A percentile compares a stretch with the other conserved stretches of the same genome.
phyloP scores from a whole-genome alignment of 2,888 invertebrate genomes.

The Coecobrya sp. region DNA sequence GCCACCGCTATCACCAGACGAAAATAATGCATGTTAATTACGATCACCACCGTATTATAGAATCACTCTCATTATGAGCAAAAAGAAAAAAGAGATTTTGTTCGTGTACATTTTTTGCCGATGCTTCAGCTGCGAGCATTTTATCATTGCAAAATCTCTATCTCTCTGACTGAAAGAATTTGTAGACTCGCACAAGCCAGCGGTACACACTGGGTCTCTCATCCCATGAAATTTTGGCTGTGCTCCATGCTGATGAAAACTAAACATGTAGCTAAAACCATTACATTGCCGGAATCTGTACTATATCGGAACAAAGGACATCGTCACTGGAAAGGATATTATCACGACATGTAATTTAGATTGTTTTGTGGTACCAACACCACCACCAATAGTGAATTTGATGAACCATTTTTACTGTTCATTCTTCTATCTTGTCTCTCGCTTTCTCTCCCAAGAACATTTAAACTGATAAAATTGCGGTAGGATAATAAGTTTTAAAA shows the following conservation, averaged over 20 bases:
- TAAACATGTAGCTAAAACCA: background rate
- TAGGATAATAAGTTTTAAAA: background rate
- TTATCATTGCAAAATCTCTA: conserved; percentile 12
- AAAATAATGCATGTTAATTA: conserved; percentile 75
- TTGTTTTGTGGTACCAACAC: background rate
- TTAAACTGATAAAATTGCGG: conserved; percentile 14
- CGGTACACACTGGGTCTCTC: background rate
- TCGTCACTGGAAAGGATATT: too few species aligned
- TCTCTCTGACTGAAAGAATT: background rate
- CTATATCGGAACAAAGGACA: background rate
- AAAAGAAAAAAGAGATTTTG: conserved; percentile 47
- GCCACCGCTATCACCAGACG: background rate
- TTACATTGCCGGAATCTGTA: background rate
- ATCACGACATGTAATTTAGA: background rate
- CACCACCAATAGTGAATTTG: background rate
- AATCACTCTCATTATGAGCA: conserved; percentile 49
- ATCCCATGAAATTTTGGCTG: background rate
- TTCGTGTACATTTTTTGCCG: conserved; percentile 29
- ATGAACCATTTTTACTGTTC: background rate
- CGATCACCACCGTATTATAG: conserved; percentile 37
- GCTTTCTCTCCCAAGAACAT: background rate
- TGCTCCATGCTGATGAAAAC: background rate
- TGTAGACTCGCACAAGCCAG: background rate
- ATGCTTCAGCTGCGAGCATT: background rate
- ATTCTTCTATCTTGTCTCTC: background rate